Evolutionary conservation across 1,140 invertebrate genomes (phyloP).

Genomic region (Dufourea novaeangliae): DNA sequence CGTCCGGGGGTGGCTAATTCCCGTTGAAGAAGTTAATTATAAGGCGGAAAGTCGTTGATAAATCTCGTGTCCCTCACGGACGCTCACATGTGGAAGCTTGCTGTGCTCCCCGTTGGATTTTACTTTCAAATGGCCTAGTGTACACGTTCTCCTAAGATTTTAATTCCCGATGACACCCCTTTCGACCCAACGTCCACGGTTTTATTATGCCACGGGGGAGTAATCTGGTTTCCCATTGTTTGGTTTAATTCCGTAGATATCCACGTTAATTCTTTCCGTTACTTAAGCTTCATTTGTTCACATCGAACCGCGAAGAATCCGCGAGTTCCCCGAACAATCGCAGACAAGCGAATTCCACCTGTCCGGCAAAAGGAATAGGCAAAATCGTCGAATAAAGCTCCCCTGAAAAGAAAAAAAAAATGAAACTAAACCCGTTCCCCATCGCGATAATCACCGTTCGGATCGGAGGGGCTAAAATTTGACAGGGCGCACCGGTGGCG

Average conservation of each 20-base stretch:
- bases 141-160: conserved; percentile 65
- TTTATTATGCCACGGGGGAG: conserved; percentile 27
- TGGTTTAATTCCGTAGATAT: too few species aligned
- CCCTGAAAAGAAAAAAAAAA: background rate
- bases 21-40: conserved; percentile 47
- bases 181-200: background rate
- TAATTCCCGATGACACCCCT: conserved; percentile 59
- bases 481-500: conserved; percentile 28
- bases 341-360: conserved; percentile 16
- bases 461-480: conserved; percentile 21
- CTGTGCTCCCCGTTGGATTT: conserved; percentile 46
- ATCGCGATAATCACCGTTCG: conserved; percentile 29
- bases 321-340: background rate
- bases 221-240: conserved; percentile 11
- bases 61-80: background rate
- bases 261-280: too few species aligned
- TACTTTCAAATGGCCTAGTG: conserved; percentile 62
- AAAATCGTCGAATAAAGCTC: background rate
- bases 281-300: too few species aligned
- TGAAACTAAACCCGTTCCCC: background rate
- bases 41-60: conserved; percentile 13
- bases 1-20: background rate
- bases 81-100: conserved; percentile 4
- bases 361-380: background rate
- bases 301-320: background rate